A percentile compares a stretch with the other conserved stretches of the same genome.
phyloP scores from a whole-genome alignment of 2,113 vertebrate genomes.

The Sialia sialis region DNA sequence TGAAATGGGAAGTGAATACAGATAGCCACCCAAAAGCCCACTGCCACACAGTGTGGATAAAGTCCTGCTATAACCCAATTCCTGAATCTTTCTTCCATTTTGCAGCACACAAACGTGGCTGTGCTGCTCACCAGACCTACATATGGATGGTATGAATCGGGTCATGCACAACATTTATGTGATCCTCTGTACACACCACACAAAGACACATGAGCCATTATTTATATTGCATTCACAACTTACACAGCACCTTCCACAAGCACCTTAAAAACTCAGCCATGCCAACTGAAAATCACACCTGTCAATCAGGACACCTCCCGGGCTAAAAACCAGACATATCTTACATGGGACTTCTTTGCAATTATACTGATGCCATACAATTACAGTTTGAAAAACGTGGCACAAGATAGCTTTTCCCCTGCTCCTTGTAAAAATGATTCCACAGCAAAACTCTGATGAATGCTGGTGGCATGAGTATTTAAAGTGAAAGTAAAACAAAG shows the following conservation, averaged over 20 bases:
- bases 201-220: fast-evolving
- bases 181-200: neutral
- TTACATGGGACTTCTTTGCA: neutral
- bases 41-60: fast-evolving
- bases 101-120: neutral
- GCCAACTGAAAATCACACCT: neutral
- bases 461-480: neutral
- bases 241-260: neutral
- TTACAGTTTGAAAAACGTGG: neutral
- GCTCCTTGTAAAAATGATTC: neutral
- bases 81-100: neutral
- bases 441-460: neutral
- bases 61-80: neutral
- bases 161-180: fast-evolving
- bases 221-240: neutral
- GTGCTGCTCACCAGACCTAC: neutral
- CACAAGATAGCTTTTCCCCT: neutral
- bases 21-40: neutral
- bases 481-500: neutral
- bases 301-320: neutral
- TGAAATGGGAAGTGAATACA: neutral
- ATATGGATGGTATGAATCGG: fast-evolving
- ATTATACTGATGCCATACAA: neutral
- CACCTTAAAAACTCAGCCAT: neutral
- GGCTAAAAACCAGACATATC: neutral